phyloP scores from a whole-genome alignment of 2,888 invertebrate genomes.

The Nasonovia ribisnigri region DNA sequence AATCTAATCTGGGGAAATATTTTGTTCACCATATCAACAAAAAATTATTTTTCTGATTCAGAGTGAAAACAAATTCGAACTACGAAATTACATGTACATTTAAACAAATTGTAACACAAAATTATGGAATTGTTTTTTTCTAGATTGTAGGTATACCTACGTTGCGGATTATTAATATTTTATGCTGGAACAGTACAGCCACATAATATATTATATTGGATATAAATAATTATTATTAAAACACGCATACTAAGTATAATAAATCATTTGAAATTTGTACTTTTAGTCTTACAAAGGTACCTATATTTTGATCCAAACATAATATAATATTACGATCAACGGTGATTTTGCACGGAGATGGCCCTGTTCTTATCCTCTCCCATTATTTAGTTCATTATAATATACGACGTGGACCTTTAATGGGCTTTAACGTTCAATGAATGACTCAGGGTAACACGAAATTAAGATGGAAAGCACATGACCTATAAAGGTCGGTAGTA shows the following conservation, averaged over 20 bases:
- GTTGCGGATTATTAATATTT: background rate
- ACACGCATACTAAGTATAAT: too few species aligned
- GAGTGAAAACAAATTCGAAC: background rate
- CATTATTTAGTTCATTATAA: slow-evolving; percentile 30
- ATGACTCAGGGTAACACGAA: slow-evolving; percentile 15
- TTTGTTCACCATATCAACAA: too few species aligned
- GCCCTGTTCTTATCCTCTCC: background rate
- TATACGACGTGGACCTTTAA: slow-evolving; percentile 21
- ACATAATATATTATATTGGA: background rate
- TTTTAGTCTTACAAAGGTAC: background rate
- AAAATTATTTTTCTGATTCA: background rate
- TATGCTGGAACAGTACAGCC: too few species aligned
- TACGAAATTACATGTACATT: background rate
- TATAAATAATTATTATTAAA: background rate
- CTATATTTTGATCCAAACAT: background rate
- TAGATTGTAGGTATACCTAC: background rate
- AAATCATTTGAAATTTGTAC: background rate
- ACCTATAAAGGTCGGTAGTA: slow-evolving; percentile 55
- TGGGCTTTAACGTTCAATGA: slow-evolving; percentile 41
- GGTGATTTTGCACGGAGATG: background rate
- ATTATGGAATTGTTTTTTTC: too few species aligned
- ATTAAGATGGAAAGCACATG: slow-evolving; percentile 49
- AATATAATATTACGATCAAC: background rate
- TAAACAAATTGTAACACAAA: background rate
- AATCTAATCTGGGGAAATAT: background rate